Evolutionary conservation across 2,797 vertebrate genomes (phyloP), one percentile per base, ranked within the genome.

Genomic region (Xyrichtys novacula): DNA sequence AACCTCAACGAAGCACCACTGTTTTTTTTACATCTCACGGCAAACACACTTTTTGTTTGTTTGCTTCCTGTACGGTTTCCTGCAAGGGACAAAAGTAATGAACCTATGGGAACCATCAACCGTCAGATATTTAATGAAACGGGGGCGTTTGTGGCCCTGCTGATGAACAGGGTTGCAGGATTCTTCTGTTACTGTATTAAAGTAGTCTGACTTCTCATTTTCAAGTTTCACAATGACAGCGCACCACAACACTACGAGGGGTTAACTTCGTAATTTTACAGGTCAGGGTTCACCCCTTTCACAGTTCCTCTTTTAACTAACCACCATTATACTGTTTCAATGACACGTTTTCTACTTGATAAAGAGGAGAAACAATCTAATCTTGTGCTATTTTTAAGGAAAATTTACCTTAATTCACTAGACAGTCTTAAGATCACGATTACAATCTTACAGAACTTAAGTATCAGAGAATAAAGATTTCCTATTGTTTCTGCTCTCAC

Each of bases 401-500:
- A 34, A 78, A 55, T 32, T 56, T 74, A 69, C 26, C 28, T 26
- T 56, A 78, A 66, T 54, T 85, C 76, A 87, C 84, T 85, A 29
- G 56, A 87, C 70, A 81, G 84, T 91, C 84, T 91, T 90, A 91
- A 88, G 65, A 69, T 70, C 50, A 47, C n/a, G n/a, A n/a, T 61
- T 44, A 48, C 57, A 70, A 72, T 64, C 32, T 72, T 75, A 52
- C 15, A 78, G 64, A 76, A 19, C 19, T 29, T 48, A 67, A 56
- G 44, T 59, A 43, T 10, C 1, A 12, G 38, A 60, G 42, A 20
- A 52, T 55, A 54, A 29, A 63, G 52, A 66, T 64, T 50, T 28
- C 28, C 5, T 50, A 65, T 72, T 62, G 67, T 78, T 81, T 87
- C 73, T 81, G 70, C 39, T 84, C 76, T 78, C 58, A 80, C 78